A percentile compares a stretch with the other conserved stretches of the same genome.
Conservation (phyloP, 1,140 invertebrate genomes). For the Trachymyrmex cornetzi region DNA sequence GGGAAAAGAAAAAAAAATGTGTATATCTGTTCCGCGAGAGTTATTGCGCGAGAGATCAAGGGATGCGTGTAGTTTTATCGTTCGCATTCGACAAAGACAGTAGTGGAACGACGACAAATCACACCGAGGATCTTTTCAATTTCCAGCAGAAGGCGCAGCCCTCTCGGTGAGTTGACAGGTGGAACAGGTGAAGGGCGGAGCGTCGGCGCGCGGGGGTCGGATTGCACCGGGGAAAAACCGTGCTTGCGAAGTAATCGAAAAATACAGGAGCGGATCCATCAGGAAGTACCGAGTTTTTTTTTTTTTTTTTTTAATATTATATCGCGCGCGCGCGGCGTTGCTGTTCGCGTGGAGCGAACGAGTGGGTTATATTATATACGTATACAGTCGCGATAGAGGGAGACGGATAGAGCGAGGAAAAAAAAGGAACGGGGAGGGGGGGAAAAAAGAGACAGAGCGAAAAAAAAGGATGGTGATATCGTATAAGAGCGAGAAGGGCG, state of each 20-base stretch:
- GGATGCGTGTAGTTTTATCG: conserved; percentile 28
- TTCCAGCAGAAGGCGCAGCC: conserved; percentile 54
- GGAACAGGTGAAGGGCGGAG: conserved; percentile 64
- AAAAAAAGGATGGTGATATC: conserved; percentile 57
- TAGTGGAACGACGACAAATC: conserved; percentile 58
- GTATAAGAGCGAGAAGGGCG: conserved; percentile 44
- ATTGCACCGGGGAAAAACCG: conserved; percentile 60
- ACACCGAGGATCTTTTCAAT: conserved; percentile 64
- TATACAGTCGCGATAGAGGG: conserved; percentile 40
- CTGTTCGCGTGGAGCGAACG: conserved; percentile 36
- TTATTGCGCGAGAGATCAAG: conserved; percentile 41
- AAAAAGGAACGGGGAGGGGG: background rate
- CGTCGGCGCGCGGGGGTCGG: conserved; percentile 30
- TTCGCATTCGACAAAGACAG: conserved; percentile 49
- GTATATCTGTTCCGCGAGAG: conserved; percentile 9
- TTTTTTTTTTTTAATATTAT: conserved; percentile 79
- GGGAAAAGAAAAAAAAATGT: background rate
- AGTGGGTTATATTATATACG: conserved; percentile 55
- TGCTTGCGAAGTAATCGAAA: conserved; percentile 63
- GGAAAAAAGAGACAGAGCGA: conserved; percentile 12
- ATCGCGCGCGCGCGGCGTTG: conserved; percentile 64
- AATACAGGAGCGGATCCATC: conserved; percentile 67
- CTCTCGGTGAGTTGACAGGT: conserved; percentile 60
- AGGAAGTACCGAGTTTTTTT: conserved; percentile 75
- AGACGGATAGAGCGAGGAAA: conserved; percentile 65